Base-by-base conservation (phyloP, 2,888 invertebrate species). In the Neoitamus cyanurus region DNA sequence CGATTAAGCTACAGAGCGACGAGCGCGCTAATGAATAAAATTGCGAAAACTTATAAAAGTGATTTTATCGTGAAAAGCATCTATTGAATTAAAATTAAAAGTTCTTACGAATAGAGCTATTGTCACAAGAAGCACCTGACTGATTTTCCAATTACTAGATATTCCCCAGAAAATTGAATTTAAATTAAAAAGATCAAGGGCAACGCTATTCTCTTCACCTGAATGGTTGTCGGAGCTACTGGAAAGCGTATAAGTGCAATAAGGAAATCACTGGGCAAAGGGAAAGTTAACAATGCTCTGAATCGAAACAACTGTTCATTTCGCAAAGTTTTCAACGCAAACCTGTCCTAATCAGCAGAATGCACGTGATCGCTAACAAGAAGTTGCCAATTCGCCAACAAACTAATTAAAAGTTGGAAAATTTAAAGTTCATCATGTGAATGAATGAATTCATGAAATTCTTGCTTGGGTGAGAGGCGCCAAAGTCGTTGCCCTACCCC, bases 371-470 rank as follows among this genome's bases (percentile, higher is more conserved):
- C 42, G n/a, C 42, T 6, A 15, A 6, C 4, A 73, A 20, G 15
- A 73, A 36, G 36, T 20, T 73, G 20, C 37, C 37, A 73, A 73
- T 30, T 11, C 73, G 37, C 20, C 37, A 20, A 9, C 73, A 15
- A 73, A 37, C 73, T 73, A 73, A 73, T 73, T 73, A 73, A 73
- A 73, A 73, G 36, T 73, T 73, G 20, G 73, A 36, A 73, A 73
- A 20, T 73, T 42, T 15, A 73, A 73, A 37, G 20, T 36, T 25
- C 37, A 36, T 25, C 73, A 36, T 73, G 73, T 34, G 73, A 73
- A 73, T 7, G 73, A 37, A 37, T 42, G 42, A 42, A 42, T 15
- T 42, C 5, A 1, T 42, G n/a, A 42, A 42, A 42, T 42, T 5
- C n/a, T n/a, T 15, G n/a, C 31, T 31, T 31, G 5, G 31, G 31